Conservation (phyloP, 2,888 invertebrate genomes). For the Rhingia rostrata region DNA sequence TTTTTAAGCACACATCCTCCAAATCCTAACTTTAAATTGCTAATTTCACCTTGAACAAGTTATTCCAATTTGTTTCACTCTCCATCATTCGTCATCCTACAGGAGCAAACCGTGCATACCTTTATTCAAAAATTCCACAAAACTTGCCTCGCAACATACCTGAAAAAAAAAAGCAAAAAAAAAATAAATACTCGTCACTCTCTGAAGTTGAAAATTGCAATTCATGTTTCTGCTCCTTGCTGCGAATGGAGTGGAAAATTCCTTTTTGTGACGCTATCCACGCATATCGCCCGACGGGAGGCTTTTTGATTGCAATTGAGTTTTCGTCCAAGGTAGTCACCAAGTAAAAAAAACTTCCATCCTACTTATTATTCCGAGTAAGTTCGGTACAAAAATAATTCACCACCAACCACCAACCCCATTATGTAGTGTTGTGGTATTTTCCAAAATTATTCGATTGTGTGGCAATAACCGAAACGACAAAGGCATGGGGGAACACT, state of each 20-base stretch:
- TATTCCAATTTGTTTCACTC: no score
- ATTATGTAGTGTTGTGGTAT: background rate
- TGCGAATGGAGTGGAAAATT: conserved; percentile 43
- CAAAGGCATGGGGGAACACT: background rate
- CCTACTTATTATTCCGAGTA: conserved; percentile 31
- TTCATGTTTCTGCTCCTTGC: conserved; percentile 21
- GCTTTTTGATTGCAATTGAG: conserved; percentile 18
- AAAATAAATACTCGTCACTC: no score
- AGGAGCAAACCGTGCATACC: no score
- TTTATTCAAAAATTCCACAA: no score
- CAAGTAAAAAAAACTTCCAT: background rate
- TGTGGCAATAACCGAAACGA: background rate
- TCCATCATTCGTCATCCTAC: no score
- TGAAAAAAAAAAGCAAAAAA: no score
- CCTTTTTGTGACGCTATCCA: conserved; percentile 18
- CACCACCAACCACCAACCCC: background rate
- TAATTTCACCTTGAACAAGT: no score
- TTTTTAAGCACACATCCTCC: no score
- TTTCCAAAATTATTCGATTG: conserved; percentile 41
- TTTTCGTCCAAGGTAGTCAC: background rate
- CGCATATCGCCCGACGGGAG: conserved; percentile 13
- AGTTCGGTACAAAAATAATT: background rate
- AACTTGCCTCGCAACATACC: no score
- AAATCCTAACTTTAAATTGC: no score
- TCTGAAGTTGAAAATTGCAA: conserved; percentile 33